Evolutionary conservation across 2,113 vertebrate genomes (phyloP).

Genomic region (Eudyptes chrysolophus): DNA sequence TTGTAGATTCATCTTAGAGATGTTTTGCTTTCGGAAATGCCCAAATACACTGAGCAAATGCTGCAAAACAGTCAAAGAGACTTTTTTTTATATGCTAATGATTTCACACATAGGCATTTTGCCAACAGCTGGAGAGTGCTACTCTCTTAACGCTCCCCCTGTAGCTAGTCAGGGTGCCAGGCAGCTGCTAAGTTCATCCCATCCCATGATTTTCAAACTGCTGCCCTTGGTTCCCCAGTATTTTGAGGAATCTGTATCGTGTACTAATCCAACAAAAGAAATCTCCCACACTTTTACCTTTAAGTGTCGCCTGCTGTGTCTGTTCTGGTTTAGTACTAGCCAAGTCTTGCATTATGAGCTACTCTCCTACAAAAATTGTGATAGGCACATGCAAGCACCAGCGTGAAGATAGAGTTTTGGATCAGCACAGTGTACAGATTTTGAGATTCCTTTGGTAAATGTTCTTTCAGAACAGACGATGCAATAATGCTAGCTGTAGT

Average conservation of each 20-base stretch:
- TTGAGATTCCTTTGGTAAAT: background rate
- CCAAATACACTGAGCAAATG: background rate
- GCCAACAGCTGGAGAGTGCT: background rate
- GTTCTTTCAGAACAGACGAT: background rate
- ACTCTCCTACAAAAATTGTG: background rate
- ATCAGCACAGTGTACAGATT: background rate
- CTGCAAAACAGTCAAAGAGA: background rate
- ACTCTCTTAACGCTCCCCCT: background rate
- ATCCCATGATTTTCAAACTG: background rate
- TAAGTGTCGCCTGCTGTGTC: background rate
- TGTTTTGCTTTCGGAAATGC: background rate
- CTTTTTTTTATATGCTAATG: background rate
- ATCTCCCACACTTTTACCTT: background rate
- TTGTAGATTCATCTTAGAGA: background rate
- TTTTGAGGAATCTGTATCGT: background rate
- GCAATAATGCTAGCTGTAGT: background rate
- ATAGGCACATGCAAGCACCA: background rate
- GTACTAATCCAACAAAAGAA: background rate
- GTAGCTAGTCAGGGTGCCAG: background rate
- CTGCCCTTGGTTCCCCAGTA: background rate
- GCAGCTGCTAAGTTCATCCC: background rate
- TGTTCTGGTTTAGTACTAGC: background rate
- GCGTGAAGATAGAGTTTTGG: background rate
- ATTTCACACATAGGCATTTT: background rate
- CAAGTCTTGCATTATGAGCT: background rate